Percentiles rank a stretch among this genome's conserved stretches.
These are phyloP conservation scores for Acropternis orthonyx DNA, from an alignment of 2,797 vertebrate genomes.

Conservation along the genomic window DNA sequence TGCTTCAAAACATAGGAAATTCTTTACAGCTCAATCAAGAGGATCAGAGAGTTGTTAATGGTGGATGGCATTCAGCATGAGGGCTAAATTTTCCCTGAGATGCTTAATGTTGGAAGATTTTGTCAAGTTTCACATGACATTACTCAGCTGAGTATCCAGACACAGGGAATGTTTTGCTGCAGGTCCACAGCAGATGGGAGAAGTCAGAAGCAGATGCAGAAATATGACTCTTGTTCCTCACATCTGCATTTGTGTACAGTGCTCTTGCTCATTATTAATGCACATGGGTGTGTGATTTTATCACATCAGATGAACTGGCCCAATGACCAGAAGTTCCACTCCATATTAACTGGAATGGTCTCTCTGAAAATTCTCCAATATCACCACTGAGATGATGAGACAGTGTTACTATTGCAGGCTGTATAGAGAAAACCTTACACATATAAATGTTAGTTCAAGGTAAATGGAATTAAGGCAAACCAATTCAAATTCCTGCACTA, in stretches of 20 bases:
- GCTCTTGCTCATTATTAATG: background rate
- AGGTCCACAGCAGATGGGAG: background rate
- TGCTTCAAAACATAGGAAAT: background rate
- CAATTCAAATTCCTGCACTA: background rate
- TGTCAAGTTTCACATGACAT: background rate
- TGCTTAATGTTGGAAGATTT: background rate
- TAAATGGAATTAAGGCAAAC: background rate
- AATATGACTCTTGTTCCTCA: background rate
- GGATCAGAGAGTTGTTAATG: background rate
- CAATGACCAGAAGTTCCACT: background rate
- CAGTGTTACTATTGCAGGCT: background rate
- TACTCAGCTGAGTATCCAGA: background rate
- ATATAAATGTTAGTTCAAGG: background rate
- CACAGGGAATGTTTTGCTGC: background rate
- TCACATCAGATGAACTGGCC: background rate
- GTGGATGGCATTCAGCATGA: background rate
- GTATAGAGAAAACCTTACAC: background rate
- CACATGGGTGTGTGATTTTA: background rate
- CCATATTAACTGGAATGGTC: background rate
- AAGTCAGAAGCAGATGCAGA: background rate
- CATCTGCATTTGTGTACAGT: background rate
- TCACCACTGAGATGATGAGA: background rate
- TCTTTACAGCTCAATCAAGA: background rate
- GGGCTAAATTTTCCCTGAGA: background rate
- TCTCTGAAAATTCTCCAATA: background rate